Evolutionary conservation across 2,113 vertebrate species (phyloP), one percentile per base, ranked within the genome.

Genomic region (Melanotaenia duboulayi): DNA sequence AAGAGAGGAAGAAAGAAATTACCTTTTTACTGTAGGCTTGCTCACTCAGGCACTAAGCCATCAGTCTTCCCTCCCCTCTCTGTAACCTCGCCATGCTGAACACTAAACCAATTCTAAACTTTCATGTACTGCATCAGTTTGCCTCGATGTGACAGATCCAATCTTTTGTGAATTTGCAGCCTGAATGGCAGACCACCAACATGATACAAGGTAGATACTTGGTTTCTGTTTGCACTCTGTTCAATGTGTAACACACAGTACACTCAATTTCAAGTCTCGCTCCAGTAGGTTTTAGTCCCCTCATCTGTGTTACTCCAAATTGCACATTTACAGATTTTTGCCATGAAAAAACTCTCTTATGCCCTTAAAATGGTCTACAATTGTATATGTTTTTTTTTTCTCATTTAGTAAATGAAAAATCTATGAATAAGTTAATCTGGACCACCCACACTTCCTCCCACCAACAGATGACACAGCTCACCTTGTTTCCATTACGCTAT

Each of bases 1-100:
- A 57, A 22, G 68, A 78, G 62, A 66, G 64, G 61, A 80, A 76
- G 71, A 78, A 87, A 82, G 85, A 89, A 90, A 88, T 89, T 86
- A 84, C 78, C 76, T 81, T 80, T 67, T 80, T 67, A 87, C 79
- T 84, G 71, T 68, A 71, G 50, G 32, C 76, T 77, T 58, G 81
- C 81, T 83, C 71, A 56, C 59, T 59, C 66, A 60, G 77, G 85
- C 84, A 49, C 58, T n/a, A 69, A 72, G 75, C 72, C 81, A 76
- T 90, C 73, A 75, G 78, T 87, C 65, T 78, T 51, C 62, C 61
- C 73, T 74, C 58, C 76, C 75, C 65, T 57, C 68, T 42, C 8
- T 10, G 37, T 80, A 80, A 89, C 88, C 84, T 86, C 80, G 74
- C 75, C 58, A 48, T 12, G 5, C 72, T 65, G 71, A 84, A 46